Conservation (phyloP, 2,113 vertebrate species). For the Odocoileus virginianus region DNA sequence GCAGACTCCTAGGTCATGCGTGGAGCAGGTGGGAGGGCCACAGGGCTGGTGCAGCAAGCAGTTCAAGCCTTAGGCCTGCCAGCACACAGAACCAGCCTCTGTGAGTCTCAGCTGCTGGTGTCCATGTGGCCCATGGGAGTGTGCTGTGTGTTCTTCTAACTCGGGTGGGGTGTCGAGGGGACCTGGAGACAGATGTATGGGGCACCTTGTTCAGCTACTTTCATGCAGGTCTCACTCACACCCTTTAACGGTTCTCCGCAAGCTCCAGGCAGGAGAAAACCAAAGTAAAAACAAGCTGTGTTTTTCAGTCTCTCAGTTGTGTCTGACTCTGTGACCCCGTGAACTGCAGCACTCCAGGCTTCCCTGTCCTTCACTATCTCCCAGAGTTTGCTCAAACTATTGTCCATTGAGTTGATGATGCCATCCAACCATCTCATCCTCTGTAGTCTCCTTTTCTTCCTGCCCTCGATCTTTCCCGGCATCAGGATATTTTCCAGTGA, state of each 20-base stretch:
- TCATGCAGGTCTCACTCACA: too few species aligned
- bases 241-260: fast-evolving
- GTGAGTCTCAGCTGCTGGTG: neutral
- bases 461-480: neutral
- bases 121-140: neutral
- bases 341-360: neutral
- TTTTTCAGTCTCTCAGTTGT: fast-evolving
- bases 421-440: neutral
- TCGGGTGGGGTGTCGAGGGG: neutral
- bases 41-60: neutral
- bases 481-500: neutral
- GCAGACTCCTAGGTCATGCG: neutral
- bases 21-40: neutral
- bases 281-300: neutral
- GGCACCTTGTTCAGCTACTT: neutral
- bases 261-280: neutral
- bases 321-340: neutral
- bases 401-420: neutral
- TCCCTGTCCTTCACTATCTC: neutral
- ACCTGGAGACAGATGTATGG: neutral
- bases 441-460: neutral
- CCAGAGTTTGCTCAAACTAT: neutral
- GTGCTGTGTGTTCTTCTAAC: neutral
- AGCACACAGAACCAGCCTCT: neutral
- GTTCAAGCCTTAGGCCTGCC: neutral